phyloP scores from a whole-genome alignment of 2,113 vertebrate species.

The Galeopterus variegatus region DNA sequence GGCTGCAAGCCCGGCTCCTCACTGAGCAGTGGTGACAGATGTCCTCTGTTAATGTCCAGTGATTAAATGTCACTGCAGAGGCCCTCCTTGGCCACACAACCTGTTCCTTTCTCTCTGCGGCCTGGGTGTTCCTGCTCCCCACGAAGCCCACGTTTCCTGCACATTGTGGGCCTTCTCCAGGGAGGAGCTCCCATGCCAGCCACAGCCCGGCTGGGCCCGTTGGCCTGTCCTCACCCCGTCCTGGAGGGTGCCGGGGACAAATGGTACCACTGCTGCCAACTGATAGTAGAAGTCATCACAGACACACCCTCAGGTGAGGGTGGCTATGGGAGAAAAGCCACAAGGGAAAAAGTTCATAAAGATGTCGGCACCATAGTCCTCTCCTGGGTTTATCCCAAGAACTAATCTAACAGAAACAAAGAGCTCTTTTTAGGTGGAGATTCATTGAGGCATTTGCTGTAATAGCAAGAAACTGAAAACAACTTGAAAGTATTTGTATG shows the following conservation, averaged over 20 bases:
- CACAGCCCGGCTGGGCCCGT: fast-evolving
- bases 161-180: neutral
- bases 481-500: neutral
- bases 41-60: constrained; percentile 91
- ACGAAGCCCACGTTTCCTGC: constrained; percentile 46
- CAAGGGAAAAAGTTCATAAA: neutral
- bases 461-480: neutral
- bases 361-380: neutral
- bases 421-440: neutral
- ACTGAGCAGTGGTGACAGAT: constrained; percentile 89
- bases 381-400: neutral
- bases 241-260: neutral
- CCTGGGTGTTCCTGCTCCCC: constrained; percentile 65
- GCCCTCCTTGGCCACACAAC: constrained; percentile 88
- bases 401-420: neutral
- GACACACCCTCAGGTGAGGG: neutral
- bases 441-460: neutral
- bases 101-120: constrained; percentile 85
- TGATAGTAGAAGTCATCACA: neutral
- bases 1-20: constrained; percentile 82
- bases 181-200: neutral
- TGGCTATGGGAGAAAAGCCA: neutral
- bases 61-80: constrained; percentile 91
- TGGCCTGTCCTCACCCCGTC: neutral
- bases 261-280: too few species aligned